phyloP scores from a whole-genome alignment of 2,797 vertebrate genomes.

The Lerista edwardsae region DNA sequence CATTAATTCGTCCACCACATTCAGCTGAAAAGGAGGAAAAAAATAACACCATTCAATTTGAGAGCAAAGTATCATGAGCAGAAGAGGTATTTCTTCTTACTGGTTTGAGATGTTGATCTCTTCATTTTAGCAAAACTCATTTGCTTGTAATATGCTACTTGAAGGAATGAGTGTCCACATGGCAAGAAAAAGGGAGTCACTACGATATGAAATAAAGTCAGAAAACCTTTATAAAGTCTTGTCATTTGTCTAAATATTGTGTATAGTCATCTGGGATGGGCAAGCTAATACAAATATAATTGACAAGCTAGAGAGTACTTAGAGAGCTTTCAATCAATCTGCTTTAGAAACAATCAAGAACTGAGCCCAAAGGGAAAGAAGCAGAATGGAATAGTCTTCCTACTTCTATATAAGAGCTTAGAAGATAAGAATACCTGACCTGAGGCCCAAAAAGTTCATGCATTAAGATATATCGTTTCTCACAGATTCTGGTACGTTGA shows the following conservation, averaged over 20 bases:
- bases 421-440: not conserved
- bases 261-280: not conserved
- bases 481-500: too few species aligned
- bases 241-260: not conserved
- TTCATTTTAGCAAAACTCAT: not conserved
- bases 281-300: not conserved
- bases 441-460: too few species aligned
- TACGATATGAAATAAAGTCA: not conserved
- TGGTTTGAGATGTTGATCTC: not conserved
- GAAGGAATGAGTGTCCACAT: too few species aligned
- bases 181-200: not conserved
- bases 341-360: not conserved
- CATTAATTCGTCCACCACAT: slow-evolving; percentile 91
- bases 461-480: too few species aligned
- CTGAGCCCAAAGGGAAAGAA: not conserved
- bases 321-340: slow-evolving; percentile 1
- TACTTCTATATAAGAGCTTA: not conserved
- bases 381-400: not conserved
- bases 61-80: not conserved
- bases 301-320: not conserved
- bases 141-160: not conserved
- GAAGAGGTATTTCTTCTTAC: not conserved
- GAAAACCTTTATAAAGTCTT: not conserved
- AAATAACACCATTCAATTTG: not conserved
- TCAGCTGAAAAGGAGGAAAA: slow-evolving; percentile 86